Evolutionary conservation across 2,797 vertebrate genomes (phyloP).

Genomic region (Lacerta bilineata): DNA sequence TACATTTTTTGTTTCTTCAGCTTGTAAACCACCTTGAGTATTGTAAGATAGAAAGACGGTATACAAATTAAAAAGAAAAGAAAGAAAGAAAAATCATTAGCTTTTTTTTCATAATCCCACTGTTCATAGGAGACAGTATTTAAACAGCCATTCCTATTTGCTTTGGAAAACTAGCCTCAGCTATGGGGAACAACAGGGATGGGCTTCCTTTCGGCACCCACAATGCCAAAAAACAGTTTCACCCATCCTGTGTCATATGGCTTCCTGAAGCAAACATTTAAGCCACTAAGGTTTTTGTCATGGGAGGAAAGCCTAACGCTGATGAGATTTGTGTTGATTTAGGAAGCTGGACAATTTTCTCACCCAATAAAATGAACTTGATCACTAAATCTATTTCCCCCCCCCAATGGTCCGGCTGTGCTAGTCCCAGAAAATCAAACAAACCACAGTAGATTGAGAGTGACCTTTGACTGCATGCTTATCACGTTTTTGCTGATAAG

Average conservation of each 20-base stretch:
- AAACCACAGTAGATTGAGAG: not conserved
- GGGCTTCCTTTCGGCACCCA: slow-evolving; percentile 37
- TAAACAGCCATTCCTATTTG: slow-evolving; percentile 24
- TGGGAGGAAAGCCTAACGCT: slow-evolving; percentile 5
- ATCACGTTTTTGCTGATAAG: not conserved
- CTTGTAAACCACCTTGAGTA: too few relatives aligned
- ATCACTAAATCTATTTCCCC: not conserved
- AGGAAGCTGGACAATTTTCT: not conserved
- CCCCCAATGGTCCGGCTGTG: not conserved
- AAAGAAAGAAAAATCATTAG: not conserved
- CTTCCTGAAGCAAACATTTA: slow-evolving; percentile 16
- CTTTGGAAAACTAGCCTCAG: slow-evolving; percentile 36
- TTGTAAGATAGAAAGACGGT: too few relatives aligned
- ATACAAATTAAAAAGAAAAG: too few relatives aligned
- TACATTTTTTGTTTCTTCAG: too few relatives aligned
- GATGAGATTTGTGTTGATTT: not conserved
- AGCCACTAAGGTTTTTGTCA: slow-evolving; percentile 1
- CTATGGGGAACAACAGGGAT: slow-evolving; percentile 18
- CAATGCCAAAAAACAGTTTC: slow-evolving; percentile 22
- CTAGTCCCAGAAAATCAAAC: slow-evolving; percentile 17
- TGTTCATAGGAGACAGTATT: slow-evolving; percentile 10
- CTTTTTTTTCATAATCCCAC: not conserved
- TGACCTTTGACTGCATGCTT: not conserved
- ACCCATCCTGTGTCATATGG: slow-evolving; percentile 23
- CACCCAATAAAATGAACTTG: slow-evolving; percentile 18